Base-by-base conservation (phyloP, 30 jellyfish, hydroid and myxozoan species). In the Turritopsis rubra region DNA sequence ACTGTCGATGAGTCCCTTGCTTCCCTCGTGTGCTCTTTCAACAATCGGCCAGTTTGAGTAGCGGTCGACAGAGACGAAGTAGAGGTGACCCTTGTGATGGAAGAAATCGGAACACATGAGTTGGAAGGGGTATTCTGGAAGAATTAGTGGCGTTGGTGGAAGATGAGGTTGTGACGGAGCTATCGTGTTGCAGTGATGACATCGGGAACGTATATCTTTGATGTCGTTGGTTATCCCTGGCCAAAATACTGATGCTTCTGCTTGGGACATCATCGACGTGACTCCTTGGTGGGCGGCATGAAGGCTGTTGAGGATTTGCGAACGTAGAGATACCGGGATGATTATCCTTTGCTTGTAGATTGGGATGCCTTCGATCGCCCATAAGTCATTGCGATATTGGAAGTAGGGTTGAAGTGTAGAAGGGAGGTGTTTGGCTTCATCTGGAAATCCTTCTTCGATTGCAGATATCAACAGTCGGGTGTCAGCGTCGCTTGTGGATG, bases 51-150 rank as follows among this genome's bases (percentile, higher is more conserved):
- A n/a, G n/a, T n/a, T n/a, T n/a, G n/a, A n/a, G n/a, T n/a, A n/a
- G n/a, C n/a, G n/a, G n/a, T n/a, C n/a, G n/a, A n/a, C n/a, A n/a
- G n/a, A n/a, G n/a, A n/a, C n/a, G n/a, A n/a, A 52, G 79, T 76
- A 76, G 79, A 27, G 21, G 0, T 28, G 79, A 0, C 83, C 83
- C 79, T 76, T 76, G 79, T 76, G 84, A 76, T 76, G 77, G 79
- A 76, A 76, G 84, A 27, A 76, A 0, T 76, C 84, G 25, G 84
- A 20, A 0, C 84, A 76, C 21, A 1, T 76, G 0, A 76, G 26
- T 52, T 76, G 84, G 29, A 76, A 76, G 80, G 84, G 84, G 0
- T 76, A 76, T 76, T 28, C 84, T 30, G 83, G 84, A 76, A 17
- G n/a, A 1, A 76, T 30, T 0, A 79, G 83, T 27, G 80, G n/a